Conservation (phyloP, 2,888 invertebrate species). For the Epicampocera succincta region DNA sequence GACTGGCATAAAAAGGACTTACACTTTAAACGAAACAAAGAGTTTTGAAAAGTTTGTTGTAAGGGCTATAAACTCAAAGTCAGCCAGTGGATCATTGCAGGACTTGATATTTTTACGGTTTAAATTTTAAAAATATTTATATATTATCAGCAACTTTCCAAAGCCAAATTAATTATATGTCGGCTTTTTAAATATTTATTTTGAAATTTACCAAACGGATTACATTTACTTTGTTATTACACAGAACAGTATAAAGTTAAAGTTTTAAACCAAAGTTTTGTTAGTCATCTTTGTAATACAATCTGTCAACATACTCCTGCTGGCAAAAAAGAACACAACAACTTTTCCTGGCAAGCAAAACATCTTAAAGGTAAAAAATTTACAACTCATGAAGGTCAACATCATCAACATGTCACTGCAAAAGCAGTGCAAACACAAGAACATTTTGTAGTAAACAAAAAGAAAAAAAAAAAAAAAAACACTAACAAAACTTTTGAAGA, state of each 20-base stretch:
- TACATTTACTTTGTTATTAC: slow-evolving; percentile 44
- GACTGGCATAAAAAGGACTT: too few relatives aligned
- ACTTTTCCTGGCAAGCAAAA: slow-evolving; percentile 42
- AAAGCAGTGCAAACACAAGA: slow-evolving; percentile 42
- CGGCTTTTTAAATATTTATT: slow-evolving; percentile 24
- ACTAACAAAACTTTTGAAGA: slow-evolving; percentile 13
- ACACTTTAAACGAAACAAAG: too few relatives aligned
- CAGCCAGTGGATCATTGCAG: too few relatives aligned
- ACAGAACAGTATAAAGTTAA: slow-evolving; percentile 36
- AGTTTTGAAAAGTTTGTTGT: too few relatives aligned
- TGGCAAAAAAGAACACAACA: slow-evolving; percentile 38
- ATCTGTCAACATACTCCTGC: slow-evolving; percentile 76
- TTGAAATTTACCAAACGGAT: slow-evolving; percentile 47
- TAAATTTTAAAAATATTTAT: not conserved
- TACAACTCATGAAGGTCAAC: slow-evolving; percentile 68
- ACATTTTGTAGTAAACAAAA: slow-evolving; percentile 8
- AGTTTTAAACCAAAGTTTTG: slow-evolving; percentile 49
- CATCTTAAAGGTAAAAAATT: slow-evolving; percentile 31
- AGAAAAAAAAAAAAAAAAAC: slow-evolving; percentile 44
- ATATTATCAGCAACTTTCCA: not conserved
- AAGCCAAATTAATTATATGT: slow-evolving; percentile 18
- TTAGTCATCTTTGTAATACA: slow-evolving; percentile 73
- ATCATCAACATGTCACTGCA: slow-evolving; percentile 69
- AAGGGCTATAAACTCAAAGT: too few relatives aligned
- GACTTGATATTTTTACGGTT: too few relatives aligned